These are phyloP conservation scores for Catotricha subobsoleta DNA, from an alignment of 2,888 invertebrate species.

Conservation along the genomic window DNA sequence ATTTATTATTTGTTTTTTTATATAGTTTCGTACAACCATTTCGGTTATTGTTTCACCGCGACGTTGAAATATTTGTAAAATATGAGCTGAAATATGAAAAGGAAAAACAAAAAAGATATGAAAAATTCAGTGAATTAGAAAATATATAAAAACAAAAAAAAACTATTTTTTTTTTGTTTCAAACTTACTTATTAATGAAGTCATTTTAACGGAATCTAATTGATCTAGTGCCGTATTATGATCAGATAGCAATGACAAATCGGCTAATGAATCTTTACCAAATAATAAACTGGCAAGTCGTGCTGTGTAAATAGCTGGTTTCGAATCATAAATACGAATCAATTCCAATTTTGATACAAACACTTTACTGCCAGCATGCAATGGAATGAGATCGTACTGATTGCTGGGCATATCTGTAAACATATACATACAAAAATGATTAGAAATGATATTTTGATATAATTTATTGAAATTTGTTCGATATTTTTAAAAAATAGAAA, in stretches of 20 bases:
- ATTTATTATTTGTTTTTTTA: not conserved
- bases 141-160: not conserved
- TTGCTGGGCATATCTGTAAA: no score
- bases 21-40: not conserved
- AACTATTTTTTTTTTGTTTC: not conserved
- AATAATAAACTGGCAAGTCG: slow-evolving; percentile 24
- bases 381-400: no score
- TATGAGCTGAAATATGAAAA: slow-evolving; percentile 21
- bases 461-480: no score
- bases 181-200: slow-evolving; percentile 24
- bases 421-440: no score
- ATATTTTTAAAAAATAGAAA: no score
- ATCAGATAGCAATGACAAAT: slow-evolving; percentile 14
- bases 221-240: slow-evolving; percentile 7
- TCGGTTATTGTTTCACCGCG: slow-evolving; percentile 14
- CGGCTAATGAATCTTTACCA: slow-evolving; percentile 13
- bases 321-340: slow-evolving; percentile 21
- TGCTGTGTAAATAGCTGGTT: slow-evolving; percentile 24
- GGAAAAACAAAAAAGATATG: not conserved
- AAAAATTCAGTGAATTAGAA: not conserved
- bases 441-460: no score
- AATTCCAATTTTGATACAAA: slow-evolving; percentile 23
- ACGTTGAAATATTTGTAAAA: slow-evolving; percentile 24
- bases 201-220: slow-evolving; percentile 18
- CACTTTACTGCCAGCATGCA: slow-evolving; percentile 24